Percentiles rank a stretch among this genome's conserved stretches.
Evolutionary conservation across 2,113 vertebrate genomes (phyloP).

Genomic region (Riparia riparia): DNA sequence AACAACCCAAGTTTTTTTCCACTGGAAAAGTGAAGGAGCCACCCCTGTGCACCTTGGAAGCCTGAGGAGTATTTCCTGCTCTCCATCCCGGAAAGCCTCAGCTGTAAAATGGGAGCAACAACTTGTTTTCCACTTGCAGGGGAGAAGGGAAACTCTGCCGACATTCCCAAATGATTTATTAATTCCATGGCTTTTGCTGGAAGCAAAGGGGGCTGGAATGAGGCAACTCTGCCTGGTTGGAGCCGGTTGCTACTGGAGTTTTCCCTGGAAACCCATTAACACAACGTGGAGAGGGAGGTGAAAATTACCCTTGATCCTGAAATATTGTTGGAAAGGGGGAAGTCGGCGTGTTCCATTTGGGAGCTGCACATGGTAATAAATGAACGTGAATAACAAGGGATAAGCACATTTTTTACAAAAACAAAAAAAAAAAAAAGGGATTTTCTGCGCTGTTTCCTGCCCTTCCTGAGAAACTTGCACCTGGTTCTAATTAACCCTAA

Average conservation of each 20-base stretch:
- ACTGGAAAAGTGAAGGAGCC: fast-evolving
- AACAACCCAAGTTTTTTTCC: not conserved
- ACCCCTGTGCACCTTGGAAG: not conserved
- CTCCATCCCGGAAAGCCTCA: not conserved
- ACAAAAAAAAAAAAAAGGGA: not conserved
- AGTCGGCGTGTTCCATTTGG: not conserved
- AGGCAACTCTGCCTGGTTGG: not conserved
- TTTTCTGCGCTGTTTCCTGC: not conserved
- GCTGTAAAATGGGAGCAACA: not conserved
- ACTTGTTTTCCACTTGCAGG: not conserved
- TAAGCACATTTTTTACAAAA: not conserved
- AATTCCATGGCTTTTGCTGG: not conserved
- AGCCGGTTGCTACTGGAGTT: not conserved
- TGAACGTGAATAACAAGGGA: not conserved
- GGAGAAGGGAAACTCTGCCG: not conserved
- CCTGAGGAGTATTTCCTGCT: not conserved
- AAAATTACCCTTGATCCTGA: not conserved
- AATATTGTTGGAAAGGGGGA: not conserved
- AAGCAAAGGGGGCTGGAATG: not conserved
- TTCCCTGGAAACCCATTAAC: constrained; percentile 1
- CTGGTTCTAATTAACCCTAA: not conserved
- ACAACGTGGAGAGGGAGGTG: not conserved
- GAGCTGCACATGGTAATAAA: not conserved
- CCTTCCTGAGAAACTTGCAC: not conserved
- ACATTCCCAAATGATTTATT: not conserved